Percentiles rank a stretch among this genome's conserved stretches.
phyloP scores from a whole-genome alignment of 2,888 invertebrate species.

The Disparrhopalites patrizii region DNA sequence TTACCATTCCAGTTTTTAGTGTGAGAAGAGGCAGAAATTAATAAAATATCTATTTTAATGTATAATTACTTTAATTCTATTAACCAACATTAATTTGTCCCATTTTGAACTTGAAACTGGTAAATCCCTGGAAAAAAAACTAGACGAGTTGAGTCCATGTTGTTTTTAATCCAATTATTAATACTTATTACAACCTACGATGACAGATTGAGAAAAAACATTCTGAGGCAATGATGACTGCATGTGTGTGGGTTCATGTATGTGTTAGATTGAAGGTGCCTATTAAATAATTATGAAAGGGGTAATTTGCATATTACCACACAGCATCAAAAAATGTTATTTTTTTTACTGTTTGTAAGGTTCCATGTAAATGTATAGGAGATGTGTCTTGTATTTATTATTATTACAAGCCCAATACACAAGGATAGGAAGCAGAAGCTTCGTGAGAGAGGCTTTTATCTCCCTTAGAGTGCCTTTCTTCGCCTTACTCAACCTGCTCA shows the following conservation, averaged over 20 bases:
- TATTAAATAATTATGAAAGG: slow-evolving; percentile 29
- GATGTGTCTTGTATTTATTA: slow-evolving; percentile 2
- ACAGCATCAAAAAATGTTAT: neutral
- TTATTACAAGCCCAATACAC: too few species aligned
- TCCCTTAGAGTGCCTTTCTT: slow-evolving; percentile 28
- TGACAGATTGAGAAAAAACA: slow-evolving; percentile 26
- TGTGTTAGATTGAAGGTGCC: slow-evolving; percentile 17
- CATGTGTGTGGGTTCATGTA: too few species aligned
- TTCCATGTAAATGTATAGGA: too few species aligned
- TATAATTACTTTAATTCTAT: too few species aligned
- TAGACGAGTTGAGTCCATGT: slow-evolving; percentile 21
- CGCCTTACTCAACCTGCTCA: slow-evolving; percentile 31
- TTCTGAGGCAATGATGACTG: slow-evolving; percentile 15
- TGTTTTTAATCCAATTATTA: too few species aligned
- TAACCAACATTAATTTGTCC: too few species aligned
- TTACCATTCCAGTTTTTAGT: too few species aligned
- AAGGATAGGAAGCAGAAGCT: slow-evolving; percentile 11
- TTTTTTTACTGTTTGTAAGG: neutral
- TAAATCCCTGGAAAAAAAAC: too few species aligned
- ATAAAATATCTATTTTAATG: too few species aligned
- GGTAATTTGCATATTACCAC: slow-evolving; percentile 29
- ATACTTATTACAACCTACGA: too few species aligned
- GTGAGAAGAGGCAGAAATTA: too few species aligned
- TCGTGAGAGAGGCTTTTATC: slow-evolving; percentile 25
- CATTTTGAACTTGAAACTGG: too few species aligned